Percentiles rank a stretch among this genome's conserved stretches.
Conservation (phyloP, 1,140 invertebrate genomes). For the Hirudo medicinalis region DNA sequence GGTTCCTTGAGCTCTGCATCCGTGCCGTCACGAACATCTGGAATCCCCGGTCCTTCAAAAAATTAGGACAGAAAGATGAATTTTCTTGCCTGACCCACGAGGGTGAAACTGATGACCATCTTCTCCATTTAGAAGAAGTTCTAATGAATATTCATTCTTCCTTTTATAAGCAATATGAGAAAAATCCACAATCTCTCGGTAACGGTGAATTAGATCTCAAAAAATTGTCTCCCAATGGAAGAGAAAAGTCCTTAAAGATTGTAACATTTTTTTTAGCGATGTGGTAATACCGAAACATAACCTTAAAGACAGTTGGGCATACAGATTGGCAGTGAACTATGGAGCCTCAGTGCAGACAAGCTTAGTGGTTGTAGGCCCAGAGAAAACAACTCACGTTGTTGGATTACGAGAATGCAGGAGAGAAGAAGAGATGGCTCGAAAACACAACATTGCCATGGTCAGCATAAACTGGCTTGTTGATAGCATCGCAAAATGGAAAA, state of each 20-base stretch:
- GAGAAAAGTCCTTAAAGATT: constrained; percentile 59
- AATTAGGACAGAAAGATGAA: background rate
- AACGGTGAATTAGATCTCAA: constrained; percentile 54
- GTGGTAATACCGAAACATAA: constrained; percentile 74
- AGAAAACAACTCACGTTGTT: constrained; percentile 74
- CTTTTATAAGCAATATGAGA: constrained; percentile 68
- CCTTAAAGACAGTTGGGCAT: constrained; percentile 66
- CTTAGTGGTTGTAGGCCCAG: constrained; percentile 29
- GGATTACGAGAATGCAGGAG: constrained; percentile 65
- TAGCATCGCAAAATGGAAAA: constrained; percentile 81
- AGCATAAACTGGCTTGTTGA: constrained; percentile 85
- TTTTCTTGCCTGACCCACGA: background rate
- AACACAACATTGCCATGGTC: constrained; percentile 59
- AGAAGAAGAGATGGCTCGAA: constrained; percentile 42
- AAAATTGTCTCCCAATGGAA: constrained; percentile 72
- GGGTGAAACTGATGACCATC: constrained; percentile 77
- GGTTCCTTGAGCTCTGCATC: no score
- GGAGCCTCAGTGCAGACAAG: constrained; percentile 59
- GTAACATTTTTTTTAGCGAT: constrained; percentile 79
- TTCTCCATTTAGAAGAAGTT: constrained; percentile 78
- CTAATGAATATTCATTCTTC: constrained; percentile 69
- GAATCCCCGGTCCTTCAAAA: no score
- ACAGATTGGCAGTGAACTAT: constrained; percentile 65
- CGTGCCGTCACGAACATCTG: no score
- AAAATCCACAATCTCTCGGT: constrained; percentile 22